These are phyloP conservation scores for Gallinago undulata DNA, from an alignment of 2,113 vertebrate species.

Conservation along the genomic window DNA sequence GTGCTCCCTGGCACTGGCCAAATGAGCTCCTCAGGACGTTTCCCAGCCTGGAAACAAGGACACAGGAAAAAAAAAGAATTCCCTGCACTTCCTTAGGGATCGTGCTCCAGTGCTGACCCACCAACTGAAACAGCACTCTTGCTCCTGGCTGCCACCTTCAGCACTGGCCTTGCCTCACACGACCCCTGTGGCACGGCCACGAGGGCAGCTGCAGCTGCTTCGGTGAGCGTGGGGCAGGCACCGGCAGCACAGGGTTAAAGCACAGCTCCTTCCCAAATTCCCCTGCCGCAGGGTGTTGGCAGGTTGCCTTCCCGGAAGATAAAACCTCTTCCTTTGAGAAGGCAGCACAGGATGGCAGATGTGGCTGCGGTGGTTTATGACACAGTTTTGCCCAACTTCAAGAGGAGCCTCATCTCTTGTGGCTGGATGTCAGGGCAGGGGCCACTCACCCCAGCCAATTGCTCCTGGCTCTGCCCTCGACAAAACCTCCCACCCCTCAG, in stretches of 20 bases:
- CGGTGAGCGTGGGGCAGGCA: accelerated
- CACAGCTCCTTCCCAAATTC: background rate
- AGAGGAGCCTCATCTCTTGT: background rate
- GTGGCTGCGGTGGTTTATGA: background rate
- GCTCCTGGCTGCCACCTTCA: background rate
- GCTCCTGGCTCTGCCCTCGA: background rate
- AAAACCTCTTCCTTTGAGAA: background rate
- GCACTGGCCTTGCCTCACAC: accelerated
- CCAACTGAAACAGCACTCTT: background rate
- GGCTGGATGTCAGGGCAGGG: background rate
- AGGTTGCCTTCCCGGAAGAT: background rate
- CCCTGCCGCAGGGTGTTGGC: background rate
- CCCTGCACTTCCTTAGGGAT: background rate
- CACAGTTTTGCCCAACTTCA: background rate
- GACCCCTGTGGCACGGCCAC: accelerated
- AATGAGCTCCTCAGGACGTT: background rate
- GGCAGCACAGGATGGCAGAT: accelerated
- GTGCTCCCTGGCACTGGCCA: accelerated
- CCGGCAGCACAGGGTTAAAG: background rate
- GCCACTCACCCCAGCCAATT: accelerated
- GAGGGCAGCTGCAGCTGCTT: accelerated
- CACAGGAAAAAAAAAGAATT: background rate
- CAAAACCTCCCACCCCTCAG: accelerated
- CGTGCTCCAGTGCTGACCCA: accelerated
- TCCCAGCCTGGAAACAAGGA: background rate